Conservation (phyloP, 2,888 invertebrate species). For the Pachymerium ferrugineum region DNA sequence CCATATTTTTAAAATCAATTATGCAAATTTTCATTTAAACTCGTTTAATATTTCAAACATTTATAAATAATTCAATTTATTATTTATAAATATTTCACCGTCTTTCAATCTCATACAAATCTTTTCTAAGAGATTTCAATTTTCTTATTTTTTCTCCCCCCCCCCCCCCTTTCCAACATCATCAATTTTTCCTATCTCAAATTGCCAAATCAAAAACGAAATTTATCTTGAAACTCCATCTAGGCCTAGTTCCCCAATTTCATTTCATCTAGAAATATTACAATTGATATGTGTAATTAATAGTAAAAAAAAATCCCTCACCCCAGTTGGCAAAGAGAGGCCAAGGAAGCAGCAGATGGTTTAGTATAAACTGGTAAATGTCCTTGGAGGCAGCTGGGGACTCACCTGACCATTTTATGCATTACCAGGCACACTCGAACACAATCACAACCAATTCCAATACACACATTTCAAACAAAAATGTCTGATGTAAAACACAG, state of each 20-base stretch:
- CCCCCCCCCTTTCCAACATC: too few species aligned
- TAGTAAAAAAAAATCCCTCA: too few species aligned
- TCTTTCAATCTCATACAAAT: neutral
- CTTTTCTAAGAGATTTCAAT: neutral
- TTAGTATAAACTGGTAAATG: neutral
- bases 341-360: conserved; percentile 13
- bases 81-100: neutral
- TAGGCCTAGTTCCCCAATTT: too few species aligned
- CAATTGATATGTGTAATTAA: too few species aligned
- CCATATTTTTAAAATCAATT: conserved; percentile 15
- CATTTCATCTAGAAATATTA: too few species aligned
- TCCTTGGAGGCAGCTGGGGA: conserved; percentile 8
- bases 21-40: conserved; percentile 16
- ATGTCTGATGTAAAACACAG: neutral
- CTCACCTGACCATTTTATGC: conserved; percentile 8
- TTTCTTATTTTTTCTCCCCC: neutral
- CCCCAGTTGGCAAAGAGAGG: neutral
- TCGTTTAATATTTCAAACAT: neutral
- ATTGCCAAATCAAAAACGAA: too few species aligned
- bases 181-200: too few species aligned
- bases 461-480: neutral
- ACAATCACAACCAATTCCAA: conserved; percentile 7
- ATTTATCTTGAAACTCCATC: too few species aligned
- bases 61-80: neutral
- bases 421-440: neutral